Conservation (phyloP, 1,140 invertebrate species). For the Conus ventricosus region DNA sequence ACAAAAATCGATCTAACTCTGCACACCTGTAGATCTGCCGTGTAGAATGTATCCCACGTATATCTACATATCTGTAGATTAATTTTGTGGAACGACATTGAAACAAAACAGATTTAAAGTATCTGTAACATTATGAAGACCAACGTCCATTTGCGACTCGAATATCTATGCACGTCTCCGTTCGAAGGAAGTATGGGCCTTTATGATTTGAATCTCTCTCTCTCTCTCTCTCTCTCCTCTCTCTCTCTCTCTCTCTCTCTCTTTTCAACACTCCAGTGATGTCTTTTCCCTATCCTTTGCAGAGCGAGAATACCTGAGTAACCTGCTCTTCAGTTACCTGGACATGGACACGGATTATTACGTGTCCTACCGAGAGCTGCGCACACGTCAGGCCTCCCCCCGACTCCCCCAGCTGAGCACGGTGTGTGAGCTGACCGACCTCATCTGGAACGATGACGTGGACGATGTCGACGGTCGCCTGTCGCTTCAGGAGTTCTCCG, state of each 20-base stretch:
- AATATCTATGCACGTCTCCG: too few species aligned
- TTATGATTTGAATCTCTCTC: too few species aligned
- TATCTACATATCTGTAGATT: too few species aligned
- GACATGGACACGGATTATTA: constrained; percentile 84
- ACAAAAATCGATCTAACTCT: too few species aligned
- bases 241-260: neutral
- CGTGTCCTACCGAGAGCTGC: constrained; percentile 82
- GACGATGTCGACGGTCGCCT: constrained; percentile 81
- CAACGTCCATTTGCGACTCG: too few species aligned
- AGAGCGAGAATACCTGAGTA: constrained; percentile 85
- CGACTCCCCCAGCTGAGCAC: constrained; percentile 78
- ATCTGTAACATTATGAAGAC: too few species aligned
- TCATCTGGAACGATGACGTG: constrained; percentile 83
- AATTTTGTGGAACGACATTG: too few species aligned
- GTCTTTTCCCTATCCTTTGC: constrained; percentile 29
- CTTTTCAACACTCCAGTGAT: neutral
- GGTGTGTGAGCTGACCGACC: constrained; percentile 82
- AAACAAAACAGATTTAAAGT: too few species aligned
- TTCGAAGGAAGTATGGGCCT: too few species aligned
- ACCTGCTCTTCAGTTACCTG: constrained; percentile 87
- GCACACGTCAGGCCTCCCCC: constrained; percentile 80
- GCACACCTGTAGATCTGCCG: too few species aligned
- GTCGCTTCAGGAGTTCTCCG: constrained; percentile 85
- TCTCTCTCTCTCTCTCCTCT: neutral
- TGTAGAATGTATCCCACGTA: too few species aligned